These are phyloP conservation scores for Willowsia nigromaculata DNA, from an alignment of 2,888 invertebrate genomes.

Conservation along the genomic window DNA sequence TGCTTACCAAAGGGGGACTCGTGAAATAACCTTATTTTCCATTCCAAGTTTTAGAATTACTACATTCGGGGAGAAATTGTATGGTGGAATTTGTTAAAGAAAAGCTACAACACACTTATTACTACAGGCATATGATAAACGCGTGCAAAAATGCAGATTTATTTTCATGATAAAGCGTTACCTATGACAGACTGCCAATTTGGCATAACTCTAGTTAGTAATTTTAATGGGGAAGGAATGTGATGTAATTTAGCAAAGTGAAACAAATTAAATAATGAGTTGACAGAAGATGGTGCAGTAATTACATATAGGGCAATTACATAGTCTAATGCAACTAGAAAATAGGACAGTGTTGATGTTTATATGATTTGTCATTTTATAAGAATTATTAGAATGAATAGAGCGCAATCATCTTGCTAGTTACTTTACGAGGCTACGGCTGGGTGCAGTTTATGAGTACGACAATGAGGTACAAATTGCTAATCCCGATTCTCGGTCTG, in stretches of 20 bases:
- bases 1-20: background rate
- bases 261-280: conserved; percentile 49
- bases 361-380: conserved; percentile 15
- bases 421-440: background rate
- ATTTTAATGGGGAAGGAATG: background rate
- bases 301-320: conserved; percentile 26
- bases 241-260: conserved; percentile 50
- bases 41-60: no score
- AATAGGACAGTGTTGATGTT: conserved; percentile 12
- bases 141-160: background rate
- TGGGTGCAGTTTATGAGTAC: background rate
- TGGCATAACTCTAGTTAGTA: background rate
- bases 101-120: no score
- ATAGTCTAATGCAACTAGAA: conserved; percentile 13
- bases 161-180: conserved; percentile 8
- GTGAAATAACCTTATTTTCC: background rate
- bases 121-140: background rate
- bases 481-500: background rate
- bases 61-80: background rate
- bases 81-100: background rate
- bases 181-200: background rate
- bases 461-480: background rate
- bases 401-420: background rate
- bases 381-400: background rate
- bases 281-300: conserved; percentile 23